Conservation (phyloP, 2,888 invertebrate species). For the Microplitis manilae region DNA sequence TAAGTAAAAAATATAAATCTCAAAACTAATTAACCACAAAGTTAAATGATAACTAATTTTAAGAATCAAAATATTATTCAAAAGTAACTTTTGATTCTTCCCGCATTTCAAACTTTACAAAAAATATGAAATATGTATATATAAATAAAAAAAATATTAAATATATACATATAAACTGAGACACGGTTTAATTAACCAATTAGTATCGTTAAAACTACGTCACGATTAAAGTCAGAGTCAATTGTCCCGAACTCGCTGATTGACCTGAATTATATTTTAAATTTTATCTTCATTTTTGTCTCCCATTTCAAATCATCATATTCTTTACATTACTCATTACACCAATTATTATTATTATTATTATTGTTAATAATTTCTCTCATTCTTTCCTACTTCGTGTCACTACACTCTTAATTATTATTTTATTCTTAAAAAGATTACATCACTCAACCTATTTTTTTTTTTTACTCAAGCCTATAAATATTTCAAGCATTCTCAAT, state of each 20-base stretch:
- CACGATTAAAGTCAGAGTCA: constrained; percentile 49
- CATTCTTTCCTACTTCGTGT: not conserved
- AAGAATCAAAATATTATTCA: too few species aligned
- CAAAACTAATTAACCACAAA: too few species aligned
- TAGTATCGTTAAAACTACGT: constrained; percentile 50
- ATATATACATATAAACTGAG: constrained; percentile 24
- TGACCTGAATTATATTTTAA: constrained; percentile 53
- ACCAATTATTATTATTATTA: not conserved
- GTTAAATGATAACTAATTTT: too few species aligned
- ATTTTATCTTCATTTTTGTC: constrained; percentile 26
- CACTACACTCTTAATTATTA: not conserved
- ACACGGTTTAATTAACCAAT: constrained; percentile 54
- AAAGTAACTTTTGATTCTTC: too few species aligned
- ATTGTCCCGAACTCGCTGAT: constrained; percentile 52
- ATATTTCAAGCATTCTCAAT: not conserved
- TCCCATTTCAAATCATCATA: constrained; percentile 8
- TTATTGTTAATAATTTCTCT: not conserved
- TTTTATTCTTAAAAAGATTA: not conserved
- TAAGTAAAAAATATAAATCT: too few species aligned
- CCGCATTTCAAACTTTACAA: too few species aligned
- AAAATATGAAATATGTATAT: too few species aligned
- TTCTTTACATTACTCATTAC: not conserved
- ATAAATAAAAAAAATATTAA: not conserved
- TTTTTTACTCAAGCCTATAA: not conserved
- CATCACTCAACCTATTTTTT: not conserved